Conservation (phyloP, 2,797 vertebrate species). For the Diplodus puntazzo region DNA sequence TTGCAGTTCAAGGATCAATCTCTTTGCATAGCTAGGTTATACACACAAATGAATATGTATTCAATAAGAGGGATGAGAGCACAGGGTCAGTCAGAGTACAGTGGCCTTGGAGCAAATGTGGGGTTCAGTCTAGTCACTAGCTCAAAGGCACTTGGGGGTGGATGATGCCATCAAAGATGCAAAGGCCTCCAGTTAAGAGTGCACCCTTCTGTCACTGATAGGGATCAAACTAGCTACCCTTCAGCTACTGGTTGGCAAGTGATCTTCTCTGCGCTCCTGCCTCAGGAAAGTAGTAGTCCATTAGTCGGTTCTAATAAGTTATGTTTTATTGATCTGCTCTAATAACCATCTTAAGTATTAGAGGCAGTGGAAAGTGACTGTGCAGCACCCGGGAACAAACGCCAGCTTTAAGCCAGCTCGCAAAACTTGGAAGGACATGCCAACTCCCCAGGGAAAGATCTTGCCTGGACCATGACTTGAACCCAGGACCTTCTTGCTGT, state of each 20-base stretch:
- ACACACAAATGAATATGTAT: conserved; percentile 43
- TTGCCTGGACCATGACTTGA: too few species aligned
- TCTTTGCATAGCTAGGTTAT: conserved; percentile 48
- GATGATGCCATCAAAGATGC: neutral
- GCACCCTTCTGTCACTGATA: neutral
- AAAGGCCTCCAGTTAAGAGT: neutral
- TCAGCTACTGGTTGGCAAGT: neutral
- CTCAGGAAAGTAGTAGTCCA: neutral
- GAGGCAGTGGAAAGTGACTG: too few species aligned
- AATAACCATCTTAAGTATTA: too few species aligned
- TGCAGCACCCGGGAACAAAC: too few species aligned
- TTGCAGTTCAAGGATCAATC: conserved; percentile 39
- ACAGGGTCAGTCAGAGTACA: conserved; percentile 35
- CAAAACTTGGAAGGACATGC: too few species aligned
- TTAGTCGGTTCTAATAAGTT: neutral
- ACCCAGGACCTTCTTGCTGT: too few species aligned
- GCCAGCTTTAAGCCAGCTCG: too few species aligned
- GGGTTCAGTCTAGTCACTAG: conserved; percentile 19
- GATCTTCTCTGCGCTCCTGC: neutral
- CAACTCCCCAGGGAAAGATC: too few species aligned
- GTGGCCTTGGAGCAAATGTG: conserved; percentile 1
- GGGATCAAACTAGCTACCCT: neutral
- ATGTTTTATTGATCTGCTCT: too few species aligned
- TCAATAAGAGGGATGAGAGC: conserved; percentile 22
- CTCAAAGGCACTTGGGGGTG: conserved; percentile 27